Conservation (phyloP, 1,140 invertebrate species). For the Medauroidea extradentata region DNA sequence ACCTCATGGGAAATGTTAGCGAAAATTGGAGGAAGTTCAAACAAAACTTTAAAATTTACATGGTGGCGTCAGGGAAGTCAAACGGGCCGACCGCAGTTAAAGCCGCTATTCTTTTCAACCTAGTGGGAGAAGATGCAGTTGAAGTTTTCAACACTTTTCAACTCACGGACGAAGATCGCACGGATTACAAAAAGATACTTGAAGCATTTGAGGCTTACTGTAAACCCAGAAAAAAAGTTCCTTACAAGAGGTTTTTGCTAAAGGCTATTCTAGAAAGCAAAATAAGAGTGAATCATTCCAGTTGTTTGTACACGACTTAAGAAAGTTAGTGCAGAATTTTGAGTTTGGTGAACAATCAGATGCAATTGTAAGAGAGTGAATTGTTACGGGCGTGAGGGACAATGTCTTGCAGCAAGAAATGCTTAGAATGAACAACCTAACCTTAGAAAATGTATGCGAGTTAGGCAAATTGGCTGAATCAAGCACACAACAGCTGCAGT, state of each 20-base stretch:
- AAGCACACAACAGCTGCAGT: conserved; percentile 17
- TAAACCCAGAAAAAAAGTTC: conserved; percentile 26
- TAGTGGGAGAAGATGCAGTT: neutral
- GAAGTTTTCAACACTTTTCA: conserved; percentile 17
- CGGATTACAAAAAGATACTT: neutral
- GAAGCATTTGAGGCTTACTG: conserved; percentile 25
- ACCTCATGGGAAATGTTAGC: too few species aligned
- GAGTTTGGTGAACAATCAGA: conserved; percentile 28
- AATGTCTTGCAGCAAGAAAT: conserved; percentile 29
- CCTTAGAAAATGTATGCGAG: conserved; percentile 27
- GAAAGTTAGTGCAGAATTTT: conserved; percentile 24
- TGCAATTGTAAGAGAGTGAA: conserved; percentile 34
- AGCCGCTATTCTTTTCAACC: neutral
- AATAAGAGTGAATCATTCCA: conserved; percentile 30
- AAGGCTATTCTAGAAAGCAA: conserved; percentile 24
- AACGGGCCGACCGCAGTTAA: too few species aligned
- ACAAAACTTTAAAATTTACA: too few species aligned
- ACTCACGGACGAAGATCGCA: conserved; percentile 7
- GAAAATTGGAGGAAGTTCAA: too few species aligned
- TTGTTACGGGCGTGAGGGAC: conserved; percentile 22
- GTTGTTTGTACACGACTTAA: conserved; percentile 25
- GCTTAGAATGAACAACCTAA: conserved; percentile 29
- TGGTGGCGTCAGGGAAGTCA: too few species aligned
- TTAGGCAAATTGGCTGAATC: conserved; percentile 23
- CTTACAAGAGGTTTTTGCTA: conserved; percentile 28